Conservation (phyloP, 2,888 invertebrate species). For the Ichneumoninae sp. region DNA sequence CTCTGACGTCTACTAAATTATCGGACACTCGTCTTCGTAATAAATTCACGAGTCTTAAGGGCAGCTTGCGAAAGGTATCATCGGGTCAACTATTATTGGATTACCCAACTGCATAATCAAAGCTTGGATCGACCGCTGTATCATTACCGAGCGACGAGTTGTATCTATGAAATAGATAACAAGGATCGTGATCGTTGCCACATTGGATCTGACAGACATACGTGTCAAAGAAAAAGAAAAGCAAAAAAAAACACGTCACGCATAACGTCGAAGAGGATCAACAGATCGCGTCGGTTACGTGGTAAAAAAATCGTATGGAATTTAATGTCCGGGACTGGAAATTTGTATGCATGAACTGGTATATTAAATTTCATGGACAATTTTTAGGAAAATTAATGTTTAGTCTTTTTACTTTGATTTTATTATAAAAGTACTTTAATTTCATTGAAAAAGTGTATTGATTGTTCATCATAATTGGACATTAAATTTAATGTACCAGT, state of each 20-base stretch:
- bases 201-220: neutral
- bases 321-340: no score
- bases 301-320: no score
- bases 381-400: no score
- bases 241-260: neutral
- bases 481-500: no score
- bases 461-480: no score
- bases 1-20: neutral
- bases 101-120: slow-evolving; percentile 11
- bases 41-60: neutral
- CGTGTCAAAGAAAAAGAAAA: slow-evolving; percentile 10
- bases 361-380: no score
- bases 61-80: neutral
- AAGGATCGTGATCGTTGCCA: slow-evolving; percentile 17
- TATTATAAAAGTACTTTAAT: no score
- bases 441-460: no score
- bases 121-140: slow-evolving; percentile 19
- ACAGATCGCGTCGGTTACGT: neutral
- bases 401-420: no score
- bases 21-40: neutral
- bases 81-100: neutral
- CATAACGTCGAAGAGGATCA: neutral
- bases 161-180: neutral
- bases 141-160: neutral
- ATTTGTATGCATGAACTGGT: no score